A percentile compares a stretch with the other conserved stretches of the same genome.
phyloP scores from a whole-genome alignment of 2,888 invertebrate species.

The Achlya flavicornis region DNA sequence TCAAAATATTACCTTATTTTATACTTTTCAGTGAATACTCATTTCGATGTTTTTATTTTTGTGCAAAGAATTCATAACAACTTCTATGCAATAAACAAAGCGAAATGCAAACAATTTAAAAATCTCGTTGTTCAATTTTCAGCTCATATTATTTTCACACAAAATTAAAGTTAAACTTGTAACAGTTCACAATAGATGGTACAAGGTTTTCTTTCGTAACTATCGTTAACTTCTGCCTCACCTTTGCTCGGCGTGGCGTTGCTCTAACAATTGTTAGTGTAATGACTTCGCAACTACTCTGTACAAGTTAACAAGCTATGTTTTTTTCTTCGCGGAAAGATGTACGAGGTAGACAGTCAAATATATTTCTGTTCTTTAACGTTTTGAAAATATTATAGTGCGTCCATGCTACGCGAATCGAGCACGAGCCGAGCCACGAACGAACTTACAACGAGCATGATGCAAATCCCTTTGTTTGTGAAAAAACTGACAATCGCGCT shows the following conservation, averaged over 20 bases:
- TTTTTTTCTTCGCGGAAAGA: not conserved
- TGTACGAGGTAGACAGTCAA: too few species aligned
- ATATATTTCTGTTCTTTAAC: too few species aligned
- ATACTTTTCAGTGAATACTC: too few species aligned
- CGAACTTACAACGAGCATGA: too few species aligned
- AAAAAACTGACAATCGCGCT: too few species aligned
- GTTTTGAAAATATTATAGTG: too few species aligned
- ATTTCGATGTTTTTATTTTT: too few species aligned
- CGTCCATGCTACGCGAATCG: too few species aligned
- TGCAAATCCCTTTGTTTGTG: too few species aligned
- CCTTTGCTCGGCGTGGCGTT: not conserved
- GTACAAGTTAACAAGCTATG: conserved; percentile 1
- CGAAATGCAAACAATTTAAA: not conserved
- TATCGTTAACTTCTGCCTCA: not conserved
- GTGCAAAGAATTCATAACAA: not conserved
- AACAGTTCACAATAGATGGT: not conserved
- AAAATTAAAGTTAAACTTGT: not conserved
- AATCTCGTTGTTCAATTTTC: not conserved
- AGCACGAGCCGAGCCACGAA: too few species aligned
- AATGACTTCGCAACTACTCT: not conserved
- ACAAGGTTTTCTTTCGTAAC: not conserved
- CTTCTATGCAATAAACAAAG: not conserved
- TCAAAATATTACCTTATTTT: too few species aligned
- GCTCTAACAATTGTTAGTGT: not conserved
- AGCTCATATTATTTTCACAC: not conserved